Percentiles rank a stretch among this genome's conserved stretches.
phyloP scores from a whole-genome alignment of 2,797 vertebrate species.

The Zenarchopterus dispar region DNA sequence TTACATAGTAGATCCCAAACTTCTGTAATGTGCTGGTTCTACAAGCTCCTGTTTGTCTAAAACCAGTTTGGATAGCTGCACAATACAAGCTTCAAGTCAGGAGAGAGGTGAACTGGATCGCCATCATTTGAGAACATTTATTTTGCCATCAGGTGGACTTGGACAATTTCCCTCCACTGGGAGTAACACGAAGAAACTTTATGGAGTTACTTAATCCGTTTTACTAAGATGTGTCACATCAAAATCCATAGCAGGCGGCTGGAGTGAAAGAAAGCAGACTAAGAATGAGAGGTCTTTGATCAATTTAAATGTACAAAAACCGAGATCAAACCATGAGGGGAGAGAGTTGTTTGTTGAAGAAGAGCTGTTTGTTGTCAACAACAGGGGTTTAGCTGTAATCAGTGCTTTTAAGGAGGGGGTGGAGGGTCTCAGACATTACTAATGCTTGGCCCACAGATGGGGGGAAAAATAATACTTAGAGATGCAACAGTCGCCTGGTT shows the following conservation, averaged over 20 bases:
- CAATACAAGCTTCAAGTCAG: constrained; percentile 44
- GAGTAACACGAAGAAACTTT: constrained; percentile 26
- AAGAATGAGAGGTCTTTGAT: constrained; percentile 1
- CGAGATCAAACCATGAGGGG: not conserved
- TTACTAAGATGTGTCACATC: not conserved
- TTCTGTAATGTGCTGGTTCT: constrained; percentile 15
- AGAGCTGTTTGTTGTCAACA: not conserved
- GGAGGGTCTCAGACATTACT: not conserved
- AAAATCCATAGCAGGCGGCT: not conserved
- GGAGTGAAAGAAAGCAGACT: not conserved
- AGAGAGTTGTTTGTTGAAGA: too few species aligned
- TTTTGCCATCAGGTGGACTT: constrained; percentile 39
- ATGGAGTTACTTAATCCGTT: constrained; percentile 19
- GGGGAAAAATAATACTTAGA: not conserved
- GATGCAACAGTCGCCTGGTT: too few species aligned
- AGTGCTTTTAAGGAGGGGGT: not conserved
- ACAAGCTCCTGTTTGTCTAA: constrained; percentile 42
- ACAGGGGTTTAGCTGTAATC: not conserved
- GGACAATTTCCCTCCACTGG: constrained; percentile 35
- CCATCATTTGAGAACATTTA: constrained; percentile 34
- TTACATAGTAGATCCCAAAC: constrained; percentile 11
- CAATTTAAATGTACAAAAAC: constrained; percentile 12
- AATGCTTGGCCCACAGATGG: not conserved
- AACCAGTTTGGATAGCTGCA: constrained; percentile 55
- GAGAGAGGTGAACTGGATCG: constrained; percentile 29